These are phyloP conservation scores for Elysia chlorotica DNA, from an alignment of 1,140 invertebrate genomes.

Conservation along the genomic window DNA sequence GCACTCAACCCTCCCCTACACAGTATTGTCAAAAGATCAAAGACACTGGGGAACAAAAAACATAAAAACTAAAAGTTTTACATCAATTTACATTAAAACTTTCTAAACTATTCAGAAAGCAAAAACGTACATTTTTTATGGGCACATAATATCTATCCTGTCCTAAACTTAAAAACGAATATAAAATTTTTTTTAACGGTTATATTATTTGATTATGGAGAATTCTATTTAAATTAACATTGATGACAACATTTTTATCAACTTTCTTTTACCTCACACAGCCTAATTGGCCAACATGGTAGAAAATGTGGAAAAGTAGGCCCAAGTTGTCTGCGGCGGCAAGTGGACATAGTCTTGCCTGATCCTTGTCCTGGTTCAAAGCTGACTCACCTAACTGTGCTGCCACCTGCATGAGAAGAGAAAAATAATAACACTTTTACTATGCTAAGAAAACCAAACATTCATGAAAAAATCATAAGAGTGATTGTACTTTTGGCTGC, in stretches of 20 bases:
- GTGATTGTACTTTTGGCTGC: no score
- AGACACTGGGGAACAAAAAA: slow-evolving; percentile 6
- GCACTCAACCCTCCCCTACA: neutral
- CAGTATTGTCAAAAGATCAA: slow-evolving; percentile 13
- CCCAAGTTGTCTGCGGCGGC: slow-evolving; percentile 4
- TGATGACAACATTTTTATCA: no score
- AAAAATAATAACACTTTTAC: no score
- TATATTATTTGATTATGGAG: neutral
- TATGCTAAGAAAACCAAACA: no score
- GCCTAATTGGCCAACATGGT: slow-evolving; percentile 52
- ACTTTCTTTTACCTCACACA: slow-evolving; percentile 35
- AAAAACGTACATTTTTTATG: no score
- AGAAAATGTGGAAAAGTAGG: slow-evolving; percentile 32
- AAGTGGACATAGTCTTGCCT: neutral
- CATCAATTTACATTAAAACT: no score
- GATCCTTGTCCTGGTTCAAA: slow-evolving; percentile 10
- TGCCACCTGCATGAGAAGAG: no score
- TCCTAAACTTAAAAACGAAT: no score
- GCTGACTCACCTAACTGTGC: no score
- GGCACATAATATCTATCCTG: no score
- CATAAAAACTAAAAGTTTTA: neutral
- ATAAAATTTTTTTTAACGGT: neutral
- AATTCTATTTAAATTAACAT: neutral
- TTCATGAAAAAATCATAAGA: no score
- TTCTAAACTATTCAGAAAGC: no score